Evolutionary conservation across 2,797 vertebrate genomes (phyloP).

Genomic region (Delichon dasypus): DNA sequence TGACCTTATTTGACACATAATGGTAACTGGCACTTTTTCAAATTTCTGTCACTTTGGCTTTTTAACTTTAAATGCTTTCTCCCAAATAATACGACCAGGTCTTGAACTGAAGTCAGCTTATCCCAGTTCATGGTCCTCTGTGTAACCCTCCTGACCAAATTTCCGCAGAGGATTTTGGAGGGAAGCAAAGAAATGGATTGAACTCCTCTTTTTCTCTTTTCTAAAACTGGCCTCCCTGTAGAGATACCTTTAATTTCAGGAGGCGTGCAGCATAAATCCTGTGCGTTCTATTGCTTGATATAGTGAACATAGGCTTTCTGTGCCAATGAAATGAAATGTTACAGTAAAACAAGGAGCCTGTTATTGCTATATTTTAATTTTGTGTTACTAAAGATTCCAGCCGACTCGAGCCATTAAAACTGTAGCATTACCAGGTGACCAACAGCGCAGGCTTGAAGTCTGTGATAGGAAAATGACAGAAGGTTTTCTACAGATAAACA

Average conservation of each 20-base stretch:
- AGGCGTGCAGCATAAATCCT: not conserved
- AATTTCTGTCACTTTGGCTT: conserved; percentile 44
- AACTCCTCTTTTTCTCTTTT: not conserved
- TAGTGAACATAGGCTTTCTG: not conserved
- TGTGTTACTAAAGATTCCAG: not conserved
- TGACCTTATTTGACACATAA: not conserved
- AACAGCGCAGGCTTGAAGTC: not conserved
- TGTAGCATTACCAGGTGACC: not conserved
- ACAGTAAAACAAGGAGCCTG: not conserved
- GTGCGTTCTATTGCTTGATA: not conserved
- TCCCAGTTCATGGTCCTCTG: not conserved
- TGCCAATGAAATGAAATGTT: not conserved
- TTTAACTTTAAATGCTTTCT: conserved; percentile 51
- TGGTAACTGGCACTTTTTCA: not conserved
- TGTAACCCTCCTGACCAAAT: not conserved
- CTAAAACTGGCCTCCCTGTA: not conserved
- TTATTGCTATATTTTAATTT: not conserved
- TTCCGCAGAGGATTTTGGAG: not conserved
- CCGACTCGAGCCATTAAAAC: not conserved
- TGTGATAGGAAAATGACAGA: not conserved
- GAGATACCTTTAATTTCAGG: not conserved
- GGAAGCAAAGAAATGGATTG: not conserved
- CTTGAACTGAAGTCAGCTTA: conserved; percentile 21
- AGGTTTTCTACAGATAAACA: not conserved
- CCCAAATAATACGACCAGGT: conserved; percentile 43